Evolutionary conservation across 1,140 invertebrate species (phyloP).

Genomic region (Drosophila melanica): DNA sequence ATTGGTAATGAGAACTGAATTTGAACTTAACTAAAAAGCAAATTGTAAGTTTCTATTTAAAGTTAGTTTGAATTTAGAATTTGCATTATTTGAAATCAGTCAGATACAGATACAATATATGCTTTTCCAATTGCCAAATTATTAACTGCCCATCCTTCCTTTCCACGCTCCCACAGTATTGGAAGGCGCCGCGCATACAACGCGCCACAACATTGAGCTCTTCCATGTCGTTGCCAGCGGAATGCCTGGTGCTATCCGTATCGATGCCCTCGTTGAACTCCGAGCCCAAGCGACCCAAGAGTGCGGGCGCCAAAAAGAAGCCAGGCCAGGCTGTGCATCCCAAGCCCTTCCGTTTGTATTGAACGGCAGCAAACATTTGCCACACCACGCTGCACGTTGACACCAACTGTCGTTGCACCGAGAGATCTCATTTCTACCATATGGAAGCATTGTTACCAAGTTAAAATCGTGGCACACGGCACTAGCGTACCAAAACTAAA

Average conservation of each 20-base stretch:
- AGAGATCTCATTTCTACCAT: slow-evolving; percentile 38
- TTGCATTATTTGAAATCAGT: neutral
- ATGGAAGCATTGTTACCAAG: slow-evolving; percentile 58
- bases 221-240: slow-evolving; percentile 83
- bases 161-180: slow-evolving; percentile 58
- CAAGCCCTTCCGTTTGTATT: slow-evolving; percentile 82
- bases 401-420: slow-evolving; percentile 48
- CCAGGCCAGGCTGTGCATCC: slow-evolving; percentile 75
- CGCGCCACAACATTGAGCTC: slow-evolving; percentile 81
- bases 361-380: slow-evolving; percentile 26
- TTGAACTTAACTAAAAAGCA: slow-evolving; percentile 58
- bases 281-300: slow-evolving; percentile 77
- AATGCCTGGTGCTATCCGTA: slow-evolving; percentile 81
- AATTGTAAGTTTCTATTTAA: slow-evolving; percentile 75
- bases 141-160: neutral
- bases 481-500: slow-evolving; percentile 48
- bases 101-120: slow-evolving; percentile 5
- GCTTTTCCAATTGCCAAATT: neutral
- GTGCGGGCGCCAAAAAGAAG: slow-evolving; percentile 80
- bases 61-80: slow-evolving; percentile 49
- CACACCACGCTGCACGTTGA: slow-evolving; percentile 24
- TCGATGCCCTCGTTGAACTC: slow-evolving; percentile 82
- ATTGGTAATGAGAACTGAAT: slow-evolving; percentile 71
- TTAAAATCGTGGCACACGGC: slow-evolving; percentile 62
- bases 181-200: slow-evolving; percentile 79